Base-by-base conservation (phyloP, 2,113 vertebrate species). In the Macaca mulatta region DNA sequence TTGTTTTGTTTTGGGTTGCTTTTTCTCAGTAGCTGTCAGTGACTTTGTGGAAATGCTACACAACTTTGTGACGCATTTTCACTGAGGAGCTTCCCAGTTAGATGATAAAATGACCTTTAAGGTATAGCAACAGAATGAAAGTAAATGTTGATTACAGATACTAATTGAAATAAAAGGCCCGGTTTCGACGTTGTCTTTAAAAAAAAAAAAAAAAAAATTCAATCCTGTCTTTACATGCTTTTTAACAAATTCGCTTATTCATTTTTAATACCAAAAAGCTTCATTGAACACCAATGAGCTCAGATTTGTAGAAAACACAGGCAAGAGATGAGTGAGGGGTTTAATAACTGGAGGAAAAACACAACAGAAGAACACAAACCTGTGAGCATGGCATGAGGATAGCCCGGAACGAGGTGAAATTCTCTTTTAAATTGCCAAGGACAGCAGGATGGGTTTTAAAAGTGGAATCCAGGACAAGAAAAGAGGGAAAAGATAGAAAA, bases 41-140 rank as follows among this genome's bases (percentile, higher is more conserved):
- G 18, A 61, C 88, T 85, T 93, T 48, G 6, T 96, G 57, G 95
- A 97, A 98, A 93, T 11, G 3, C 3, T 0, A 78, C 85, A 86
- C 12, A 75, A 4, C 1, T 0, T 50, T 69, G 32, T 0, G 52
- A 17, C 10, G 0, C 55, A 6, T 78, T 98, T 97, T 97, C 57
- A 45, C 27, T 81, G 57, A 96, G 11, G 5, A 48, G 23, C 55
- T 7, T 43, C 48, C 50, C 61, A 64, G n/a, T 69, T 48, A 57
- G 35, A 74, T 32, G 45, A 16, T 48, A 23, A 57, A 69, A 52
- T n/a, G 3, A 52, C 32, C 16, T 59, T 64, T 57, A 18, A 25
- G 45, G 17, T 17, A 4, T 50, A 48, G 35, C 80, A n/a, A 75
- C 38, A 72, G 82, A 75, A 85, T 45, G 20, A 90, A 92, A 93